Conservation (phyloP, 2,113 vertebrate species). For the Nanorana parkeri region DNA sequence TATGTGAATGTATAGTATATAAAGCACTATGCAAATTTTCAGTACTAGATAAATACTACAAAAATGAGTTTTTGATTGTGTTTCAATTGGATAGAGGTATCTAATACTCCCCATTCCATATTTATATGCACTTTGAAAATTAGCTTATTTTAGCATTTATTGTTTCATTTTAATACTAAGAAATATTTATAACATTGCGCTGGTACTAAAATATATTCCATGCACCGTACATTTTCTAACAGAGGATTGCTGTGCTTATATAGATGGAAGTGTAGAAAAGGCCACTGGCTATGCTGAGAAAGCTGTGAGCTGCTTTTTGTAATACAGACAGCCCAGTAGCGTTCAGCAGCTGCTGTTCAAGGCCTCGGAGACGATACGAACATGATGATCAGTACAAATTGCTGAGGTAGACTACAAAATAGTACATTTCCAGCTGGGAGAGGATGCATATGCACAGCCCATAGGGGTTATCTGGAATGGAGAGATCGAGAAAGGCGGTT, state of each 20-base stretch:
- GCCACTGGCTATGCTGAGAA: constrained; percentile 9
- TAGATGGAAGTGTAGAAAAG: neutral
- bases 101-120: no score
- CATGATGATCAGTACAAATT: constrained; percentile 42
- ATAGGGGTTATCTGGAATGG: constrained; percentile 9
- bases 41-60: no score
- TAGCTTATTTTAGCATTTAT: no score
- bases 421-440: constrained; percentile 17
- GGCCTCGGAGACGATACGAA: constrained; percentile 40
- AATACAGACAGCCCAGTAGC: neutral
- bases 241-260: constrained; percentile 1
- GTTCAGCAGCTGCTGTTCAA: constrained; percentile 32
- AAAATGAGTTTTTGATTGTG: no score
- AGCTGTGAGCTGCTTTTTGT: constrained; percentile 9
- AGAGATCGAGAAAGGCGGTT: neutral
- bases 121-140: no score
- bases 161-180: no score
- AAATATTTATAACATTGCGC: no score
- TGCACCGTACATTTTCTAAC: neutral
- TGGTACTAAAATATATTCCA: neutral
- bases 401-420: constrained; percentile 30
- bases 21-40: no score
- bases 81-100: no score
- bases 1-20: no score
- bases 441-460: constrained; percentile 23